Conservation (phyloP, 2,888 invertebrate species). For the Dasypogon diadema region DNA sequence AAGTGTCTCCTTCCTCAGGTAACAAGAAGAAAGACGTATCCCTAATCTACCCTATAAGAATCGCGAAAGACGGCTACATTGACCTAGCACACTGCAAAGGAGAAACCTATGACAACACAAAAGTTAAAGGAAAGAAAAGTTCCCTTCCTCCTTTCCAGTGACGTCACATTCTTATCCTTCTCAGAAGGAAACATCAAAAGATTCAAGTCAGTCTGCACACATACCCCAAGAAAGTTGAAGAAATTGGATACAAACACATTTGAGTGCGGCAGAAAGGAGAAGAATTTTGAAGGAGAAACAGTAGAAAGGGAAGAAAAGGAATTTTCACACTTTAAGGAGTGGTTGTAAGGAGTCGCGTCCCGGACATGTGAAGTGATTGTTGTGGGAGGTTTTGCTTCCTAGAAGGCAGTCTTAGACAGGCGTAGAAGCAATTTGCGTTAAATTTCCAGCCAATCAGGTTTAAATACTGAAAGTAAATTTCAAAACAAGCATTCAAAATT, state of each 20-base stretch:
- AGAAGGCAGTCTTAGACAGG: conserved; percentile 17
- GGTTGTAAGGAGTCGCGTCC: conserved; percentile 14
- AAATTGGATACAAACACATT: conserved; percentile 31
- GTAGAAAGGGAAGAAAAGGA: conserved; percentile 17
- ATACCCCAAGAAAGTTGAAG: conserved; percentile 19
- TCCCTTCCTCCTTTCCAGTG: conserved; percentile 31
- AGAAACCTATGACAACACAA: neutral
- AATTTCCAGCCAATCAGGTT: neutral
- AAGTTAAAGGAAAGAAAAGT: neutral
- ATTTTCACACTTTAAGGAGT: conserved; percentile 31
- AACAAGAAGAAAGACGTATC: conserved; percentile 6
- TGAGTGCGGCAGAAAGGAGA: neutral
- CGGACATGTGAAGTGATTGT: conserved; percentile 39
- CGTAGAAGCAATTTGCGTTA: neutral
- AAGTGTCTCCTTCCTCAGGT: conserved; percentile 5
- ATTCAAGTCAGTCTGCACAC: conserved; percentile 10
- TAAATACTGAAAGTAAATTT: neutral
- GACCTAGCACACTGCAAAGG: conserved; percentile 1
- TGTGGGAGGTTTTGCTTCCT: conserved; percentile 16
- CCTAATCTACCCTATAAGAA: conserved; percentile 34
- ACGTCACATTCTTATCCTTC: conserved; percentile 41
- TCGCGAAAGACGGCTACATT: conserved; percentile 4
- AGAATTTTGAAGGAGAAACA: conserved; percentile 16
- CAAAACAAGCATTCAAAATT: neutral
- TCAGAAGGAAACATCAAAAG: conserved; percentile 3